Percentiles rank a stretch among this genome's conserved stretches.
Evolutionary conservation across 2,797 vertebrate genomes (phyloP).

Genomic region (Crotalus adamanteus): DNA sequence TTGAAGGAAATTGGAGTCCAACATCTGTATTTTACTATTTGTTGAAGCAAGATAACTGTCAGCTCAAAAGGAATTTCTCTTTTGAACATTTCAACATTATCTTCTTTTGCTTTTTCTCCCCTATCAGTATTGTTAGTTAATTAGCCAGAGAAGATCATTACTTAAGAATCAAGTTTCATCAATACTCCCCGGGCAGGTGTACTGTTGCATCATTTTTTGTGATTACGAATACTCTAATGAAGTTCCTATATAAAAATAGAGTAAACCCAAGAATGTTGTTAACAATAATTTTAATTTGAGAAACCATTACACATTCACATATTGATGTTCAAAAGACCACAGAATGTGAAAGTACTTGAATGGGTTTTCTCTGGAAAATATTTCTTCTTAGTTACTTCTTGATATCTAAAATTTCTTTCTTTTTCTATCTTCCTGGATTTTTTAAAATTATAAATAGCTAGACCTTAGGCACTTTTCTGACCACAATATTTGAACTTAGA

Average conservation of each 20-base stretch:
- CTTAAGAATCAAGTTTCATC: neutral
- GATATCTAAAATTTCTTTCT: neutral
- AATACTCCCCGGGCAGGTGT: neutral
- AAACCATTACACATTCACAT: neutral
- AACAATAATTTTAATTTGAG: neutral
- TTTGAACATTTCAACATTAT: neutral
- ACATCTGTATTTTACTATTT: neutral
- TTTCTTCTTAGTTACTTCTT: neutral
- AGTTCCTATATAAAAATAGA: neutral
- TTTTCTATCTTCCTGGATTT: too few species aligned
- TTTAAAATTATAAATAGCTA: neutral
- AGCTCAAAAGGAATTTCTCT: neutral
- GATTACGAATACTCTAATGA: neutral
- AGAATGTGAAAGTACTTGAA: neutral
- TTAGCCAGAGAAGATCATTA: neutral
- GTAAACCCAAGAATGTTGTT: neutral
- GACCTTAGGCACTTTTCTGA: neutral
- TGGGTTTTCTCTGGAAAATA: neutral
- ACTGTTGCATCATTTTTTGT: neutral
- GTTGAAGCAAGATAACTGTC: rapidly evolving
- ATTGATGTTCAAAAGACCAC: neutral
- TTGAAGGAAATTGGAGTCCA: neutral
- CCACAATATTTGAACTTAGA: neutral
- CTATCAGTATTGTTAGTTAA: neutral
- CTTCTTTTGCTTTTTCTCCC: neutral